phyloP scores from a whole-genome alignment of 2,797 vertebrate species.

The Spatula versicolor region DNA sequence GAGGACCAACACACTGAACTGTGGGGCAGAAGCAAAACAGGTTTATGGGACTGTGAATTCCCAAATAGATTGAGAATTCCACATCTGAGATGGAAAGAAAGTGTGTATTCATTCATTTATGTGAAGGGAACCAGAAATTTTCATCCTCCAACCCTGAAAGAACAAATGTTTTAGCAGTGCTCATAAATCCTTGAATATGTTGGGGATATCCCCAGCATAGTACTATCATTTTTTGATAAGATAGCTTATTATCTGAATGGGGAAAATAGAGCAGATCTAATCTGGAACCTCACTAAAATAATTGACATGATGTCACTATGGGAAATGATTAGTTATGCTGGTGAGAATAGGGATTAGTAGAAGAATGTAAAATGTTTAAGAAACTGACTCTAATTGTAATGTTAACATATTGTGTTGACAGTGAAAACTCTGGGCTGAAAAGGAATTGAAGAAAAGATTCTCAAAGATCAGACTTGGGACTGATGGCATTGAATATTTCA shows the following conservation, averaged over 20 bases:
- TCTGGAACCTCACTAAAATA: constrained; percentile 26
- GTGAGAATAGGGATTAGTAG: constrained; percentile 23
- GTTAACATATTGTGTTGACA: not conserved
- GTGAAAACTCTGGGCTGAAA: not conserved
- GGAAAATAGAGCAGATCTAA: not conserved
- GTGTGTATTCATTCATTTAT: not conserved
- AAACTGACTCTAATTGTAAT: not conserved
- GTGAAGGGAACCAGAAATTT: not conserved
- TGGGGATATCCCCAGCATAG: not conserved
- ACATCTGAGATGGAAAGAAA: not conserved
- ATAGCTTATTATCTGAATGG: not conserved
- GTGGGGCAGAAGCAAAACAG: not conserved
- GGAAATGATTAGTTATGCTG: constrained; percentile 10
- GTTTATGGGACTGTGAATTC: not conserved
- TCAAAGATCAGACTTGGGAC: not conserved
- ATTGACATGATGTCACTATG: not conserved
- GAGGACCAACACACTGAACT: not conserved
- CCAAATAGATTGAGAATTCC: not conserved
- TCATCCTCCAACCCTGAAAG: not conserved
- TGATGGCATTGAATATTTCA: not conserved
- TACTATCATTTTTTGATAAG: not conserved
- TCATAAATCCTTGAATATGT: not conserved
- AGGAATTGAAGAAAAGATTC: not conserved
- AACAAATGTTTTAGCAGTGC: not conserved
- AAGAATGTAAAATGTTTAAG: constrained; percentile 31